These are phyloP conservation scores for Nasua narica DNA, from an alignment of 2,797 vertebrate species.

Conservation along the genomic window DNA sequence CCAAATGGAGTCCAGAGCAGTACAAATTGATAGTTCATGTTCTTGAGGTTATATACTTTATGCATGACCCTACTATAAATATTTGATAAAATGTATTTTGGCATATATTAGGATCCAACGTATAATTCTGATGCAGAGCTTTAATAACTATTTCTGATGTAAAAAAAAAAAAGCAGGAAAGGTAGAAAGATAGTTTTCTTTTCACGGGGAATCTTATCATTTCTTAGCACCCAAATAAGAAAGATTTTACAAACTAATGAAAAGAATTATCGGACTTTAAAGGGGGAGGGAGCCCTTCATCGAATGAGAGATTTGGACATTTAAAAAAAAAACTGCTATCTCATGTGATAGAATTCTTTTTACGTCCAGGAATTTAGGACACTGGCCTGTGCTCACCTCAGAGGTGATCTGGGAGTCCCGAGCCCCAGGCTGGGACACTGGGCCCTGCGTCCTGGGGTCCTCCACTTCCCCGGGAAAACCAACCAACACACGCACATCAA, in stretches of 20 bases:
- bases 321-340: background rate
- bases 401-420: too few relatives aligned
- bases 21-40: background rate
- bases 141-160: background rate
- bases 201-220: background rate
- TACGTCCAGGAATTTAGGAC: background rate
- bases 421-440: rapidly evolving
- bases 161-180: background rate
- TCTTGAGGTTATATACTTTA: background rate
- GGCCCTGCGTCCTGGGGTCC: background rate
- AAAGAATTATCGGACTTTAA: background rate
- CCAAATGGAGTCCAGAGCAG: background rate
- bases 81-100: background rate
- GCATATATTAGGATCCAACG: background rate
- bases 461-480: background rate
- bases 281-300: background rate
- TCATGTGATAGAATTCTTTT: background rate
- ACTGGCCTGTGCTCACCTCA: background rate
- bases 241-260: background rate
- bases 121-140: background rate
- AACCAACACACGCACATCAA: background rate
- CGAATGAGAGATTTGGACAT: background rate
- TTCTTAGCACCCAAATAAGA: background rate
- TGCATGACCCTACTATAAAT: background rate
- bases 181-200: background rate